phyloP scores from a whole-genome alignment of 1,140 invertebrate genomes.

The Berghia stephanieae region DNA sequence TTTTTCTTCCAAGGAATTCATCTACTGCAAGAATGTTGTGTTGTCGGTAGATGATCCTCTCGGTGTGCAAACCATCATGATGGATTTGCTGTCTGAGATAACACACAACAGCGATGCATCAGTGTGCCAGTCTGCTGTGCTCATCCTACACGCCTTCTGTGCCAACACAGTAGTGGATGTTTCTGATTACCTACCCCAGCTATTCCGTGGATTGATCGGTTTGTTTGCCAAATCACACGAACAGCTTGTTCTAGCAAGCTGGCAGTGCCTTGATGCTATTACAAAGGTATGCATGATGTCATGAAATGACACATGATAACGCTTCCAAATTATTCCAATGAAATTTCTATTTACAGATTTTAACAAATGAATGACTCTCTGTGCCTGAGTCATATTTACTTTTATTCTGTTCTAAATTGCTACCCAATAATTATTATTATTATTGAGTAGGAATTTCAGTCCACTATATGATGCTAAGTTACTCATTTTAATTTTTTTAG shows the following conservation, averaged over 20 bases:
- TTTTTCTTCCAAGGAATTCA: slow-evolving; percentile 73
- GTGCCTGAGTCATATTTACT: too few relatives aligned
- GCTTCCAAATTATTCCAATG: too few relatives aligned
- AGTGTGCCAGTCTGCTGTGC: slow-evolving; percentile 74
- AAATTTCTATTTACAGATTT: too few relatives aligned
- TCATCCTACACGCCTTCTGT: slow-evolving; percentile 90
- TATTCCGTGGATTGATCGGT: slow-evolving; percentile 86
- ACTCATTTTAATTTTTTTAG: too few relatives aligned
- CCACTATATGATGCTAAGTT: too few relatives aligned
- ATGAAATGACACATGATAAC: too few relatives aligned
- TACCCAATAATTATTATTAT: too few relatives aligned
- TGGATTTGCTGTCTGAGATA: slow-evolving; percentile 77
- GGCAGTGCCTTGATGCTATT: slow-evolving; percentile 90
- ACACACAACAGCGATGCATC: slow-evolving; percentile 33
- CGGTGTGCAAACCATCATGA: slow-evolving; percentile 87
- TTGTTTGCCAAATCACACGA: slow-evolving; percentile 84
- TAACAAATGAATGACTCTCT: too few relatives aligned
- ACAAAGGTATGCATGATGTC: slow-evolving; percentile 83
- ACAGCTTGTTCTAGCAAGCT: slow-evolving; percentile 83
- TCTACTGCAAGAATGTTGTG: slow-evolving; percentile 92
- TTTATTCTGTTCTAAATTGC: too few relatives aligned
- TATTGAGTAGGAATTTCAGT: too few relatives aligned
- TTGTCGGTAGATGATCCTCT: slow-evolving; percentile 83
- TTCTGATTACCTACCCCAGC: slow-evolving; percentile 81
- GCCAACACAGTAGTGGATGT: slow-evolving; percentile 87